Conservation (phyloP, 2,888 invertebrate genomes). For the Chrysomela aeneicollis region DNA sequence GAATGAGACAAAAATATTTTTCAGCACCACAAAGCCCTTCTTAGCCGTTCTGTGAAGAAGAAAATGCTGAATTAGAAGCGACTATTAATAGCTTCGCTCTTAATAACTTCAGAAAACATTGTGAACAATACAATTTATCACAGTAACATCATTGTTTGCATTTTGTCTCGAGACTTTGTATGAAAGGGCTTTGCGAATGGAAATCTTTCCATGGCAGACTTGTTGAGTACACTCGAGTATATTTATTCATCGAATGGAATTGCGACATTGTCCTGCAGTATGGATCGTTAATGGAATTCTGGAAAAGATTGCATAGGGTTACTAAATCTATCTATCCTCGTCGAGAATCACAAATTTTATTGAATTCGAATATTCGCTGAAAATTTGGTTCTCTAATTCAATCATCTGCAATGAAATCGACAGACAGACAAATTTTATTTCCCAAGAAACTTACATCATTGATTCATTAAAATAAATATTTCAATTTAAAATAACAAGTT, state of each 20-base stretch:
- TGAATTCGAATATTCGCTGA: not conserved
- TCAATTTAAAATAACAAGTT: no score
- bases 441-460: no score
- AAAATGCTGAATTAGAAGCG: conserved; percentile 17
- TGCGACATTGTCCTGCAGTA: not conserved
- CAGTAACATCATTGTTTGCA: conserved; percentile 16
- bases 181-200: not conserved
- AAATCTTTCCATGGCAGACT: conserved; percentile 4
- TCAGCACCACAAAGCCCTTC: conserved; percentile 13
- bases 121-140: conserved; percentile 20
- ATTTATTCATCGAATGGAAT: not conserved
- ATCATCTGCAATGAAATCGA: no score
- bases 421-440: no score
- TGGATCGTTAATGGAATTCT: not conserved
- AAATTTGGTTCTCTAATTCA: no score
- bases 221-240: not conserved
- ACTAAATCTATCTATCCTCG: not conserved
- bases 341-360: not conserved
- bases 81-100: conserved; percentile 19
- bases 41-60: not conserved
- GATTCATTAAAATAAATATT: no score
- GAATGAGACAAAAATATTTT: conserved; percentile 2
- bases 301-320: not conserved
- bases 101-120: conserved; percentile 22
- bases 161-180: conserved; percentile 9